A percentile compares a stretch with the other conserved stretches of the same genome.
phyloP scores from a whole-genome alignment of 2,888 invertebrate species.

The Polyommatus iphigenia region DNA sequence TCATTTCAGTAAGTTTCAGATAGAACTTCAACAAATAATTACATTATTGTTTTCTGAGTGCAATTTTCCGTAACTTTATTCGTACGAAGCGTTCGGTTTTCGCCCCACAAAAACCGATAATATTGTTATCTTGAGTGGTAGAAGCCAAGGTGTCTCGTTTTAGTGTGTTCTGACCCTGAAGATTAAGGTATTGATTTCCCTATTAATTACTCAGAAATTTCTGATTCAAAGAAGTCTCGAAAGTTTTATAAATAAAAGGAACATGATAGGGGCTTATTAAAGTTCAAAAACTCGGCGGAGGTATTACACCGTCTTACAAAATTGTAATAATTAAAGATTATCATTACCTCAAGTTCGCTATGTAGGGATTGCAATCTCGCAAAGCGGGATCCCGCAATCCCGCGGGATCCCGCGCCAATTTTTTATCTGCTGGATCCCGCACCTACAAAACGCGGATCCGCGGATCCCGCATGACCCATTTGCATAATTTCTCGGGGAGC shows the following conservation, averaged over 20 bases:
- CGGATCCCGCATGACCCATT: too few relatives aligned
- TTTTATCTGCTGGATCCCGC: too few relatives aligned
- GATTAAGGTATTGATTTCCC: background rate
- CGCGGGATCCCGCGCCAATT: too few relatives aligned
- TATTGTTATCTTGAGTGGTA: too few relatives aligned
- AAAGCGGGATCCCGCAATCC: too few relatives aligned
- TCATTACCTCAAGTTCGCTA: background rate
- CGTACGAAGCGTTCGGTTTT: too few relatives aligned
- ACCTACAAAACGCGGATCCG: too few relatives aligned
- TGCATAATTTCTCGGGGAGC: too few relatives aligned
- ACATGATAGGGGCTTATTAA: conserved; percentile 8
- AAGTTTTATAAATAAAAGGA: background rate
- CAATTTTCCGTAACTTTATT: too few relatives aligned
- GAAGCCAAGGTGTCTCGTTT: too few relatives aligned
- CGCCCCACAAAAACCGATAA: too few relatives aligned
- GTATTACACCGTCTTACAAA: background rate
- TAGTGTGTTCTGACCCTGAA: background rate
- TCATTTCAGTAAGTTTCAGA: background rate
- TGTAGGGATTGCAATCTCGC: too few relatives aligned
- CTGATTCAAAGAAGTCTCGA: conserved; percentile 4
- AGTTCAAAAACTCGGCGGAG: background rate
- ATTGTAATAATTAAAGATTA: conserved; percentile 3
- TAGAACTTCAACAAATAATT: conserved; percentile 8
- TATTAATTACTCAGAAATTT: background rate
- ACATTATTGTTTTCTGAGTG: background rate